phyloP scores from a whole-genome alignment of 2,113 vertebrate genomes.

The Choloepus hoffmanni region DNA sequence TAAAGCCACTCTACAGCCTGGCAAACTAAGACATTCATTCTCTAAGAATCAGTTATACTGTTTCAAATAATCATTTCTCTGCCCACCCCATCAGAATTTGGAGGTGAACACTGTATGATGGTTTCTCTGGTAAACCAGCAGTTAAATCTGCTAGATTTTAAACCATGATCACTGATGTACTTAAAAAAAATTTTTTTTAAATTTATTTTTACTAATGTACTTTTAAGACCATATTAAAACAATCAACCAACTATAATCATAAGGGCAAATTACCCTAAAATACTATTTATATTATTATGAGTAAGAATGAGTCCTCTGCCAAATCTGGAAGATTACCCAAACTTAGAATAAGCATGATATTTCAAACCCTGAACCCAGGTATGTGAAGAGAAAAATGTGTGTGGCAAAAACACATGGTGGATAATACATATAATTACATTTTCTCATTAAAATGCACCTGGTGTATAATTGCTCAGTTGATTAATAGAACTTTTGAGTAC shows the following conservation, averaged over 20 bases:
- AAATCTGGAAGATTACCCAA: slow-evolving; percentile 7
- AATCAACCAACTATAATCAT: background rate
- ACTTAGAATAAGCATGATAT: slow-evolving; percentile 33
- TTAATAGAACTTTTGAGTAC: slow-evolving; percentile 52
- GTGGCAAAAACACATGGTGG: slow-evolving; percentile 40
- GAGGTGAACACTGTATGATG: background rate
- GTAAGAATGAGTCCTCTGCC: slow-evolving; percentile 43
- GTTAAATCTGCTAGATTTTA: slow-evolving; percentile 46
- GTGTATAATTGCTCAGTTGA: slow-evolving; percentile 39
- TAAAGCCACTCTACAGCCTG: background rate
- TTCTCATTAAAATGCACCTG: slow-evolving; percentile 59
- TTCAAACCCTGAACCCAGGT: slow-evolving; percentile 54
- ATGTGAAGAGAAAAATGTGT: slow-evolving; percentile 55
- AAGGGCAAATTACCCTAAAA: slow-evolving; percentile 41
- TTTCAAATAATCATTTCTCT: background rate
- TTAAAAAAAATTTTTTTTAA: slow-evolving; percentile 47
- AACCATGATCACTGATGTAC: background rate
- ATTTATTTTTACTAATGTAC: no score
- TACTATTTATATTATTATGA: slow-evolving; percentile 38
- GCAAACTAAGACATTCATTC: background rate
- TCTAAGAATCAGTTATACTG: background rate
- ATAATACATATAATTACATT: slow-evolving; percentile 50
- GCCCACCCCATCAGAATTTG: background rate
- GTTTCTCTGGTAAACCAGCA: slow-evolving; percentile 43
- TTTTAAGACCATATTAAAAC: slow-evolving; percentile 45